Evolutionary conservation across 2,113 vertebrate genomes (phyloP).

Genomic region (Nerophis ophidion): DNA sequence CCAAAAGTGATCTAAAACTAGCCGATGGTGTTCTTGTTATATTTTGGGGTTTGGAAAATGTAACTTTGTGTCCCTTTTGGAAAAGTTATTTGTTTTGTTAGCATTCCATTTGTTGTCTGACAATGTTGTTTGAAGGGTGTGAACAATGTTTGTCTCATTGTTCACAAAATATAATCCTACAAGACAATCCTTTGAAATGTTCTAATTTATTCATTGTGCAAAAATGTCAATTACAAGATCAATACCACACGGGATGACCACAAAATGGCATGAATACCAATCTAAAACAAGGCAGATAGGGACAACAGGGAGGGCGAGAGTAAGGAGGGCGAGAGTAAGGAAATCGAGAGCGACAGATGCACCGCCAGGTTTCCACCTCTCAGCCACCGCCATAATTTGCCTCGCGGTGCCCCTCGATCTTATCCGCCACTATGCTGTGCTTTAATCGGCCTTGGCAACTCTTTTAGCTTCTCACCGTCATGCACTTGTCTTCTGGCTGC

Average conservation of each 20-base stretch:
- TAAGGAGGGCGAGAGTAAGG: conserved; percentile 22
- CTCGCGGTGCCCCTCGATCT: conserved; percentile 54
- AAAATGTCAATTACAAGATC: too few species aligned
- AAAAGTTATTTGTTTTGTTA: too few species aligned
- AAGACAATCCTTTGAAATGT: too few species aligned
- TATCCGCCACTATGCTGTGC: conserved; percentile 44
- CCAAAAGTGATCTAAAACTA: too few species aligned
- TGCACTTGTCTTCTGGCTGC: not conserved
- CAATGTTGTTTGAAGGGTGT: too few species aligned
- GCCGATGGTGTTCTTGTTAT: too few species aligned
- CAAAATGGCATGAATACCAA: conserved; percentile 55
- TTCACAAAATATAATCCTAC: too few species aligned
- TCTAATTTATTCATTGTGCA: conserved; percentile 16
- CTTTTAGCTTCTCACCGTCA: not conserved
- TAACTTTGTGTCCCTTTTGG: too few species aligned
- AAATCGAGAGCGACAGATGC: conserved; percentile 59
- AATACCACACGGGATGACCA: conserved; percentile 31
- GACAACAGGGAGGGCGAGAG: not conserved
- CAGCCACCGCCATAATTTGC: conserved; percentile 48
- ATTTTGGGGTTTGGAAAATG: too few species aligned
- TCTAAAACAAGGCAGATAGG: conserved; percentile 28
- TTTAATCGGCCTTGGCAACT: conserved; percentile 36
- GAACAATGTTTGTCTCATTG: too few species aligned
- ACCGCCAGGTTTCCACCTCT: conserved; percentile 48
- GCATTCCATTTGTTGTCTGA: too few species aligned